Conservation (phyloP, 2,888 invertebrate species). For the Epicampocera succincta region DNA sequence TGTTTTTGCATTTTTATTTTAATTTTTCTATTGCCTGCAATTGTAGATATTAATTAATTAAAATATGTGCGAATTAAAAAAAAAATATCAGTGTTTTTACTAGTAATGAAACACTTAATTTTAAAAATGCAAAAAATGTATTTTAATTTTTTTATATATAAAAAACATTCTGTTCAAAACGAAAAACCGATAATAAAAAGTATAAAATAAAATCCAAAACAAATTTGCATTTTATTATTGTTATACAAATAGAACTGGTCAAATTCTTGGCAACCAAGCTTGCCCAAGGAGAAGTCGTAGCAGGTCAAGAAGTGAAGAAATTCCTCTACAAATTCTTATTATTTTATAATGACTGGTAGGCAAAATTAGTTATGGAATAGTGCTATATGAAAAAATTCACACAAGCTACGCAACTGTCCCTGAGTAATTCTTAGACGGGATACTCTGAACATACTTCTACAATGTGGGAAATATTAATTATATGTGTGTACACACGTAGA, state of each 20-base stretch:
- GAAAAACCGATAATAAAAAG: slow-evolving; percentile 72
- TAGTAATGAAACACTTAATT: slow-evolving; percentile 71
- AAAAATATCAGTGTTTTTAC: slow-evolving; percentile 65
- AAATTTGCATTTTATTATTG: not conserved
- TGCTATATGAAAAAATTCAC: too few relatives aligned
- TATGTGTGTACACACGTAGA: too few relatives aligned
- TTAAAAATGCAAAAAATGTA: slow-evolving; percentile 69
- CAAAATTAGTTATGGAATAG: too few relatives aligned
- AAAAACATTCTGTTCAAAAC: slow-evolving; percentile 72
- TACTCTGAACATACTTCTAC: too few relatives aligned
- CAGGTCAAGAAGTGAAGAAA: too few relatives aligned
- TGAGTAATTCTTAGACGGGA: too few relatives aligned
- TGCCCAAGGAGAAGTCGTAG: too few relatives aligned
- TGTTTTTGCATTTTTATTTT: slow-evolving; percentile 48
- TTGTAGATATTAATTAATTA: slow-evolving; percentile 73
- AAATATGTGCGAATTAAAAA: slow-evolving; percentile 66
- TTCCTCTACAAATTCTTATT: too few relatives aligned
- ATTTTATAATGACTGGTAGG: too few relatives aligned
- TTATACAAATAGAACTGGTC: not conserved
- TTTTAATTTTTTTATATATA: slow-evolving; percentile 72
- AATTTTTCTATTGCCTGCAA: slow-evolving; percentile 69
- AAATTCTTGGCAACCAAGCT: too few relatives aligned
- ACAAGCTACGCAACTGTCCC: too few relatives aligned
- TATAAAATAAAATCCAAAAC: slow-evolving; percentile 38
- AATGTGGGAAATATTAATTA: too few relatives aligned